phyloP scores from a whole-genome alignment of 2,797 vertebrate species.

The Syncerus caffer region DNA sequence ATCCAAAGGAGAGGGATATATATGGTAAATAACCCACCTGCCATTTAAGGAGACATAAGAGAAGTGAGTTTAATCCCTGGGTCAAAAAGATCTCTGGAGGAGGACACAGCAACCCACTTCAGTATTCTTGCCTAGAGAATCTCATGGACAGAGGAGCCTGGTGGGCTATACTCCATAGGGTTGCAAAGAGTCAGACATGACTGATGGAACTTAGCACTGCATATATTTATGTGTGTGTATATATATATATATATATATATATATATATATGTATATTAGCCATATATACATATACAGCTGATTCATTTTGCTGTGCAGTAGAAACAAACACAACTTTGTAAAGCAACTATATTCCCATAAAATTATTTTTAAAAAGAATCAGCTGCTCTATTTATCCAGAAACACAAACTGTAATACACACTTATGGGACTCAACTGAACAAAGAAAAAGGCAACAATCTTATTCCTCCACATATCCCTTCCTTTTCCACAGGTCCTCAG shows the following conservation, averaged over 20 bases:
- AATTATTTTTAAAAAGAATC: background rate
- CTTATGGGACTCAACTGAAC: background rate
- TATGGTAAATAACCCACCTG: background rate
- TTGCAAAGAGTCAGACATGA: background rate
- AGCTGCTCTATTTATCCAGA: background rate
- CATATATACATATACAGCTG: background rate
- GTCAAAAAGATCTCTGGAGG: background rate
- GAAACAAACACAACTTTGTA: background rate
- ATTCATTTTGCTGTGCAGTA: background rate
- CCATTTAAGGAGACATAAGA: background rate
- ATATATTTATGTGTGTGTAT: background rate
- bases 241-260: background rate
- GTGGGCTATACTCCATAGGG: background rate
- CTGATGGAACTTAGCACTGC: background rate
- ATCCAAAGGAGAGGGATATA: background rate
- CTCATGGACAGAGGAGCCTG: background rate
- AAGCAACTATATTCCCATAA: background rate
- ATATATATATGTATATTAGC: background rate
- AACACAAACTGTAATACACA: background rate
- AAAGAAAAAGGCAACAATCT: background rate
- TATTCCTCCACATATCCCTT: fast-evolving
- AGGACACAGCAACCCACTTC: background rate
- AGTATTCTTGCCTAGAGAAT: background rate
- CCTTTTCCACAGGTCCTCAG: background rate
- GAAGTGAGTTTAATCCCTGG: background rate